Percentiles rank a stretch among this genome's conserved stretches.
phyloP scores from a whole-genome alignment of 2,113 vertebrate genomes.

The Phrynosoma platyrhinos region DNA sequence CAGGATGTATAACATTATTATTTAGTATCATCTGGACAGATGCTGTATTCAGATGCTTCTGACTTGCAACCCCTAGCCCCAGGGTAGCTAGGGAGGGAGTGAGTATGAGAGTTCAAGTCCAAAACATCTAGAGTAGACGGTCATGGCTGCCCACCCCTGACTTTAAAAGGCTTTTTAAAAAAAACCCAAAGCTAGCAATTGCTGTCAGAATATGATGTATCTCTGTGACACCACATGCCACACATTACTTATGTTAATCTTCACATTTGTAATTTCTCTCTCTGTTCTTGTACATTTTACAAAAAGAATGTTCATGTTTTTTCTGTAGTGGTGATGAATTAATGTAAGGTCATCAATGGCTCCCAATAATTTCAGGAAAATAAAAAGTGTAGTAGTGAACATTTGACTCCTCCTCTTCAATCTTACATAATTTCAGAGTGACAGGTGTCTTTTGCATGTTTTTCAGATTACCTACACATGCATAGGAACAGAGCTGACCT shows the following conservation, averaged over 20 bases:
- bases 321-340: not conserved
- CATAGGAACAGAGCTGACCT: conserved; percentile 11
- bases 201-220: not conserved
- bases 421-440: conserved; percentile 9
- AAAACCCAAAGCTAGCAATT: not conserved
- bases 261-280: not conserved
- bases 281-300: not conserved
- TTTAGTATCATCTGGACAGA: no score
- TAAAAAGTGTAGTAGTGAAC: conserved; percentile 14
- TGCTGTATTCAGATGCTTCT: no score
- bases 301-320: not conserved
- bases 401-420: not conserved
- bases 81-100: no score
- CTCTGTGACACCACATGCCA: not conserved
- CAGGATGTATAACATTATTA: no score
- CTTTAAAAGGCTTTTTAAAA: not conserved
- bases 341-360: not conserved
- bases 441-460: conserved; percentile 8
- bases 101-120: no score
- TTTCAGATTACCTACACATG: conserved; percentile 2
- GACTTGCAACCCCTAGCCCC: no score
- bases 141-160: no score
- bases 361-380: not conserved
- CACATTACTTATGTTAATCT: not conserved
- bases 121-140: no score